Conservation (phyloP, 2,888 invertebrate genomes). For the Strigamia crassipes region DNA sequence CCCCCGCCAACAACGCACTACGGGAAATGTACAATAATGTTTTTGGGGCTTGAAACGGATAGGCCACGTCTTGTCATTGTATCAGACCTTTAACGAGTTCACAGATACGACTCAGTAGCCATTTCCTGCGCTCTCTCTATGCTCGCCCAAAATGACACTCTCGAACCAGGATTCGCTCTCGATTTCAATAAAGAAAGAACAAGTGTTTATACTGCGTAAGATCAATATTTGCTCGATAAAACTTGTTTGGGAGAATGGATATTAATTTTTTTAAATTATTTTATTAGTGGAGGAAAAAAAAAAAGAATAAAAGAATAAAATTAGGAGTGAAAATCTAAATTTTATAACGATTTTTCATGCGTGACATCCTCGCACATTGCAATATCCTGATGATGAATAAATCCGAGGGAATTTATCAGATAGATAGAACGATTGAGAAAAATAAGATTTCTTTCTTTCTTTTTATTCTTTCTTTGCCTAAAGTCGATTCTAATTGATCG, state of each 20-base stretch:
- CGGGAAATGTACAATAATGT: neutral
- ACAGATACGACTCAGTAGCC: conserved; percentile 31
- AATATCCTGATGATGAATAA: conserved; percentile 30
- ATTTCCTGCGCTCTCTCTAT: neutral
- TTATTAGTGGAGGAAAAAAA: neutral
- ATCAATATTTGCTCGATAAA: neutral
- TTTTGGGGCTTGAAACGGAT: conserved; percentile 13
- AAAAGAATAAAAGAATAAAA: neutral
- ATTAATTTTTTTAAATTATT: neutral
- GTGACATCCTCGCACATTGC: conserved; percentile 26
- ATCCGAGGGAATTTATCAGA: neutral
- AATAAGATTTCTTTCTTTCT: neutral
- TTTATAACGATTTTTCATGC: neutral
- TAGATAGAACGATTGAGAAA: neutral
- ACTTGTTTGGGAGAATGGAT: neutral
- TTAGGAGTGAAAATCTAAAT: neutral
- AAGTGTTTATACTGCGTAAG: neutral
- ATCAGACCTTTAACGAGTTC: neutral
- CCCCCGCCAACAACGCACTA: neutral
- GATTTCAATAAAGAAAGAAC: conserved; percentile 18
- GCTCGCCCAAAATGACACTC: conserved; percentile 30
- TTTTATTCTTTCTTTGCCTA: neutral
- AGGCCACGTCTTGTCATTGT: neutral
- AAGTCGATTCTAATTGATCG: conserved; percentile 17
- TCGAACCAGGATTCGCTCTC: conserved; percentile 8